A percentile compares a stretch with the other conserved stretches of the same genome.
Evolutionary conservation across 2,888 invertebrate genomes (phyloP).

Genomic region (Gymnosoma rotundatum): DNA sequence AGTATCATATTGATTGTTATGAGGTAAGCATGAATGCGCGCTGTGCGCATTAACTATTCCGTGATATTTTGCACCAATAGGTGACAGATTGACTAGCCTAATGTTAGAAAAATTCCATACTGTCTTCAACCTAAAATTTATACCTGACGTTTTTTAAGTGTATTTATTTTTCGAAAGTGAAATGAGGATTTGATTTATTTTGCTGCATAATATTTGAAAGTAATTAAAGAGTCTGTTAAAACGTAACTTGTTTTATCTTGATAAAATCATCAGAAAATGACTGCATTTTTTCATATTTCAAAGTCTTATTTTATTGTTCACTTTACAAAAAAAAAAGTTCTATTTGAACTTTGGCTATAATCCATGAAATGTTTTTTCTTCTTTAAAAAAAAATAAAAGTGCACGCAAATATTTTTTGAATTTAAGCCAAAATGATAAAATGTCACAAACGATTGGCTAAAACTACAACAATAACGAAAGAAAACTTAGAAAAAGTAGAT

Average conservation of each 20-base stretch:
- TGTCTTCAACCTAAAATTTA: no score
- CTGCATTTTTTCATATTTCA: slow-evolving; percentile 19
- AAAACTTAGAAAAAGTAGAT: background rate
- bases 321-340: background rate
- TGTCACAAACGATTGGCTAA: slow-evolving; percentile 28
- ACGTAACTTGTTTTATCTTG: background rate
- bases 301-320: background rate
- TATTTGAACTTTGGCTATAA: slow-evolving; percentile 31
- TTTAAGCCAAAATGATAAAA: slow-evolving; percentile 62
- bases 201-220: no score
- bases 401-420: slow-evolving; percentile 46
- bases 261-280: background rate
- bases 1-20: no score
- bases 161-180: no score
- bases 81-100: no score
- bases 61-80: no score
- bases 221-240: no score
- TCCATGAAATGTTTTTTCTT: slow-evolving; percentile 1
- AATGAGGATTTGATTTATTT: no score
- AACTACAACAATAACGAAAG: slow-evolving; percentile 1
- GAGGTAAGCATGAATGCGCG: no score
- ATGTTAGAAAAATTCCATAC: no score
- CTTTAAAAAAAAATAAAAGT: background rate
- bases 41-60: no score
- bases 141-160: no score